A percentile compares a stretch with the other conserved stretches of the same genome.
phyloP scores from a whole-genome alignment of 2,888 invertebrate species.

The Ichneumoninae sp. region DNA sequence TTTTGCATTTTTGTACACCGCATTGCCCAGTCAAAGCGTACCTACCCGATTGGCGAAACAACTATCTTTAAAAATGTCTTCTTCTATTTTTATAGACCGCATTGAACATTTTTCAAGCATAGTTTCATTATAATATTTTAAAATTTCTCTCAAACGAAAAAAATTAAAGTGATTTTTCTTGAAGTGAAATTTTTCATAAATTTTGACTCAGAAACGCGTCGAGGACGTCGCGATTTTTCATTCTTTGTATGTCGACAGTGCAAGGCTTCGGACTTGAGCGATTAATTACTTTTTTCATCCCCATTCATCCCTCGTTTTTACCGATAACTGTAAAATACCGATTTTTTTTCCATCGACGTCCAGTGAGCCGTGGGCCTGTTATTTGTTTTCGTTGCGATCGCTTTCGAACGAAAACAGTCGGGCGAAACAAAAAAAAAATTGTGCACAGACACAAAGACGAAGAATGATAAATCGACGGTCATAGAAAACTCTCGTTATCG shows the following conservation, averaged over 20 bases:
- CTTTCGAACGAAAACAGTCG: background rate
- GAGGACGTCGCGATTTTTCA: background rate
- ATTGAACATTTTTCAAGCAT: too few relatives aligned
- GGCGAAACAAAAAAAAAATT: background rate
- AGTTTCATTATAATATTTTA: too few relatives aligned
- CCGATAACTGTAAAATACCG: background rate
- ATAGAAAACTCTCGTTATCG: slow-evolving; percentile 34
- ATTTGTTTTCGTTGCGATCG: slow-evolving; percentile 5
- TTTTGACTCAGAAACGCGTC: background rate
- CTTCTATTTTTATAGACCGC: background rate
- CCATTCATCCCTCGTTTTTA: background rate
- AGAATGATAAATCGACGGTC: slow-evolving; percentile 20
- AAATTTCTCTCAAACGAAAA: too few relatives aligned
- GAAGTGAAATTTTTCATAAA: background rate
- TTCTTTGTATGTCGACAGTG: background rate
- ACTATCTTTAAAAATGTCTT: background rate
- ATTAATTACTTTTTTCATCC: background rate
- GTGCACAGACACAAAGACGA: background rate
- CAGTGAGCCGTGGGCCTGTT: background rate
- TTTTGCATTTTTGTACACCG: background rate
- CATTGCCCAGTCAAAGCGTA: background rate
- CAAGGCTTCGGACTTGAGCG: background rate
- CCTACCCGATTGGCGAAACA: background rate
- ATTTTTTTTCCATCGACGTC: background rate
- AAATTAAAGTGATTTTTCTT: too few relatives aligned